A percentile compares a stretch with the other conserved stretches of the same genome.
These are phyloP conservation scores for Coenonympha arcania DNA, from an alignment of 2,888 invertebrate genomes.

Conservation along the genomic window DNA sequence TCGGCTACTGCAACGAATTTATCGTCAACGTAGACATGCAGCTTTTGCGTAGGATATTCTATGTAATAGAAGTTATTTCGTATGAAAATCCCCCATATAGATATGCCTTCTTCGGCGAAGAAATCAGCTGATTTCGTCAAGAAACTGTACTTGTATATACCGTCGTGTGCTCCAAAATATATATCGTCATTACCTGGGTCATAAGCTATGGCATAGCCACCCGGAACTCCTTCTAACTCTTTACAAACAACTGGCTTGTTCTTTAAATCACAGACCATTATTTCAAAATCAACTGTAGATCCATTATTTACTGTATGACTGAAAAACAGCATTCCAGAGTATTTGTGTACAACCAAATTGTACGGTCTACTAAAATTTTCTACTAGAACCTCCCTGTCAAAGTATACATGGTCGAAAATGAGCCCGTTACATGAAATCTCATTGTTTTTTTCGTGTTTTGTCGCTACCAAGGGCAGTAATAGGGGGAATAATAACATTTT, in stretches of 20 bases:
- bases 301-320: constrained; percentile 52
- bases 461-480: constrained; percentile 15
- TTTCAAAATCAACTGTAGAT: constrained; percentile 46
- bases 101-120: constrained; percentile 55
- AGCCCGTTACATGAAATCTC: constrained; percentile 48
- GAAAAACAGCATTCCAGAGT: constrained; percentile 52
- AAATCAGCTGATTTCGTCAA: constrained; percentile 49
- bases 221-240: constrained; percentile 43
- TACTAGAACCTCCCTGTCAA: constrained; percentile 43
- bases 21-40: constrained; percentile 47
- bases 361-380: constrained; percentile 45
- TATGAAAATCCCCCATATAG: constrained; percentile 56
- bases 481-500: constrained; percentile 30
- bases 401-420: constrained; percentile 52
- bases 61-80: constrained; percentile 58
- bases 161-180: constrained; percentile 62
- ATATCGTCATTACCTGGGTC: constrained; percentile 58
- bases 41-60: constrained; percentile 54
- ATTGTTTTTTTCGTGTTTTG: constrained; percentile 14
- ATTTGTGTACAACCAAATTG: constrained; percentile 55
- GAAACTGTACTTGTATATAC: constrained; percentile 61
- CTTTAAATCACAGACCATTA: constrained; percentile 45
- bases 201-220: constrained; percentile 59
- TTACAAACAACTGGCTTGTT: constrained; percentile 34
- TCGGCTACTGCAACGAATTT: constrained; percentile 48